Conservation (phyloP, 1,140 invertebrate genomes). For the Lysiphlebus fabarum region DNA sequence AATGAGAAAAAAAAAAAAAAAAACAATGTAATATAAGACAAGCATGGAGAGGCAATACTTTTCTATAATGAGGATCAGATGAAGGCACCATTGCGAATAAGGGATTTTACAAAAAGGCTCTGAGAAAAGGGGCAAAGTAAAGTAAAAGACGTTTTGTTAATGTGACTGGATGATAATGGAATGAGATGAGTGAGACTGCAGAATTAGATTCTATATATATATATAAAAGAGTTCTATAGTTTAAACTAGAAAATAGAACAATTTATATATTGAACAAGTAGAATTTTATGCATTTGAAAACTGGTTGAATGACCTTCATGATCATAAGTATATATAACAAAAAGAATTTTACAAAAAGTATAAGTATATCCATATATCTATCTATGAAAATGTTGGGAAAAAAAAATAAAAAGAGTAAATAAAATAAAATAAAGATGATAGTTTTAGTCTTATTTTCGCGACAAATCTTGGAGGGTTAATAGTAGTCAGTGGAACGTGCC, state of each 20-base stretch:
- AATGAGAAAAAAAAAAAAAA: background rate
- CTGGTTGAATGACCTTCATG: no score
- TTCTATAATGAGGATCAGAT: conserved; percentile 13
- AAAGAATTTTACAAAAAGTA: no score
- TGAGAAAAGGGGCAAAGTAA: background rate
- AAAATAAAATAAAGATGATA: conserved; percentile 20
- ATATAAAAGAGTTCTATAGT: no score
- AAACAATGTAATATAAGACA: conserved; percentile 1
- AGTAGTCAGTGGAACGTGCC: conserved; percentile 35
- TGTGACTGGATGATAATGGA: conserved; percentile 9
- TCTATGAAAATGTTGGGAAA: no score
- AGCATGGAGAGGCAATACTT: conserved; percentile 17
- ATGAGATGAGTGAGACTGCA: no score
- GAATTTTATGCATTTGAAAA: background rate
- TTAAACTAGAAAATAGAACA: no score
- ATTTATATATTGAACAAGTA: background rate
- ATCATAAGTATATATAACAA: no score
- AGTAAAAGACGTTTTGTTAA: conserved; percentile 18
- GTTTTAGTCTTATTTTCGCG: conserved; percentile 32
- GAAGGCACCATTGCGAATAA: conserved; percentile 16
- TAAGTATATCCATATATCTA: no score
- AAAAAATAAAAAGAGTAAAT: conserved; percentile 2
- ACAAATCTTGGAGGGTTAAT: conserved; percentile 41
- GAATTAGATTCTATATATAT: no score
- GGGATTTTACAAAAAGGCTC: conserved; percentile 13